These are phyloP conservation scores for Ptyas mucosa DNA, from an alignment of 2,113 vertebrate genomes.

Conservation along the genomic window DNA sequence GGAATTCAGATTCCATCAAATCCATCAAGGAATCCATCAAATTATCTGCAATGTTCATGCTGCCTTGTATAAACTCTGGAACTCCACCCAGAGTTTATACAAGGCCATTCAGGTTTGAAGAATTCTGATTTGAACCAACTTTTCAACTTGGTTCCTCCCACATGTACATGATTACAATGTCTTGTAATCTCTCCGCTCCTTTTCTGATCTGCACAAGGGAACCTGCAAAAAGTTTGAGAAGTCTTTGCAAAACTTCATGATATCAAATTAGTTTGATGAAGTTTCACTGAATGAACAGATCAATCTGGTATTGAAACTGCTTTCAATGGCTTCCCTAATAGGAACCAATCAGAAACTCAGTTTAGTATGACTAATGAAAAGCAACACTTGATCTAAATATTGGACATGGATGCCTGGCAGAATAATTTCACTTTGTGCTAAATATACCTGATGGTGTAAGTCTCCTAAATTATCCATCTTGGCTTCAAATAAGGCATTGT, in stretches of 20 bases:
- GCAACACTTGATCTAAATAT: conserved; percentile 34
- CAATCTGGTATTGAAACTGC: neutral
- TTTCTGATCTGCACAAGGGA: neutral
- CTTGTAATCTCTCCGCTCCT: neutral
- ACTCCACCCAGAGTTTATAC: neutral
- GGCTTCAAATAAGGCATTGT: conserved; percentile 31
- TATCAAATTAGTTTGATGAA: neutral
- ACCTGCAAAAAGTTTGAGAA: neutral
- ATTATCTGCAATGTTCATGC: neutral
- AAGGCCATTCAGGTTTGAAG: neutral
- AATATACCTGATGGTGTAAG: conserved; percentile 22
- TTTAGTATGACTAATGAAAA: conserved; percentile 12
- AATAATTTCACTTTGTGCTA: conserved; percentile 39
- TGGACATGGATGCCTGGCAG: neutral
- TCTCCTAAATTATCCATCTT: conserved; percentile 18
- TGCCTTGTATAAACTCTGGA: neutral
- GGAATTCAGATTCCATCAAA: neutral
- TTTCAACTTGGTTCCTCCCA: neutral
- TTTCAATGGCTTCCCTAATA: neutral
- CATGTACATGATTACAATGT: neutral
- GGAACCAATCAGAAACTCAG: neutral
- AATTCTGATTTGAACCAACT: neutral
- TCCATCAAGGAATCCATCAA: too few species aligned
- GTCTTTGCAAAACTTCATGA: neutral
- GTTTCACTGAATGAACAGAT: neutral